Evolutionary conservation across 2,113 vertebrate species (phyloP).

Genomic region (Poicephalus gulielmi): DNA sequence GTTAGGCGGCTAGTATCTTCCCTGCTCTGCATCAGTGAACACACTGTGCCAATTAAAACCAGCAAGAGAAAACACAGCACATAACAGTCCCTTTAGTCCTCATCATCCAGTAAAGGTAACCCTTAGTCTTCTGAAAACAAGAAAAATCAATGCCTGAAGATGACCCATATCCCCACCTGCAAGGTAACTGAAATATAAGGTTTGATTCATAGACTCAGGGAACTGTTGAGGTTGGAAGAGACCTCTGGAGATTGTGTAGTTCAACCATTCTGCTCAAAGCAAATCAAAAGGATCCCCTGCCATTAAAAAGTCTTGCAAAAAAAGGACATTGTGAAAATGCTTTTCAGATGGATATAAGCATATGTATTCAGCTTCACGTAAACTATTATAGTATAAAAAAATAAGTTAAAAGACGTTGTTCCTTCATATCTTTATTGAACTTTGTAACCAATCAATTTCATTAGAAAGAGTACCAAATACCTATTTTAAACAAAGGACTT

Average conservation of each 20-base stretch:
- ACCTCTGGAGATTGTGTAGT: neutral
- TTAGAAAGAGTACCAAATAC: neutral
- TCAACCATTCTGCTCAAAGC: neutral
- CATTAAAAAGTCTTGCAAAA: neutral
- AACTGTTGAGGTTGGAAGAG: neutral
- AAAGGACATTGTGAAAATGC: neutral
- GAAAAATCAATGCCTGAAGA: neutral
- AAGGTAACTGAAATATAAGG: neutral
- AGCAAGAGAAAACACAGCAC: neutral
- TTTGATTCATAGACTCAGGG: neutral
- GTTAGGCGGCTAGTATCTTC: neutral
- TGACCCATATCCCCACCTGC: neutral
- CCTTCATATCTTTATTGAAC: neutral
- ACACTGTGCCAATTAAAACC: neutral
- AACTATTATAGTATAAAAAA: neutral
- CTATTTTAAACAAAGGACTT: neutral
- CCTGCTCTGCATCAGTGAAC: neutral
- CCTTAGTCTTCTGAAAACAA: neutral
- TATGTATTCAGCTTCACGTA: rapidly evolving
- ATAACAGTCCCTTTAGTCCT: neutral
- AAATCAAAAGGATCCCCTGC: neutral
- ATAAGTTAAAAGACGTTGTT: neutral
- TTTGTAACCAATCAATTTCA: neutral
- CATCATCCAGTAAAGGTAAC: neutral
- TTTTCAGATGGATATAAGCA: neutral